Conservation (phyloP, 53 echinoderm and acorn worm species). For the Echinarachnius parma region DNA sequence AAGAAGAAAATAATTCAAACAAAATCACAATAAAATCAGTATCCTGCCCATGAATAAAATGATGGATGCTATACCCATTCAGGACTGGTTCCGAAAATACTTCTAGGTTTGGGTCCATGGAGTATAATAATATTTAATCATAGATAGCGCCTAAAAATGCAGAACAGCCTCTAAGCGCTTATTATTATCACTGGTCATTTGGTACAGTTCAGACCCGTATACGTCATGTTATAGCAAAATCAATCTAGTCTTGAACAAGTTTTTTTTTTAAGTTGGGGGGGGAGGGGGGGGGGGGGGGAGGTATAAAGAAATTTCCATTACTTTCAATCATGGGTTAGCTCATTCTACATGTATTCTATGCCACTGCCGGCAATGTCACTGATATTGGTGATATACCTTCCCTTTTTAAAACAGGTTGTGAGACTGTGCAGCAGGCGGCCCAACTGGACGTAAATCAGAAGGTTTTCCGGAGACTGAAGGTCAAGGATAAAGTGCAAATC, state of each 20-base stretch:
- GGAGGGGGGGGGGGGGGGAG: not conserved
- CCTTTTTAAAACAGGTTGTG: constrained; percentile 13
- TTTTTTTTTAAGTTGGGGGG: not conserved
- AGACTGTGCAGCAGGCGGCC: not conserved
- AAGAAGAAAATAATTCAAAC: too few species aligned
- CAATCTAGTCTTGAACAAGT: not conserved
- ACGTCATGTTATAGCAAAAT: not conserved
- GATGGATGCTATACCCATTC: too few species aligned
- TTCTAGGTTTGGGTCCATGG: too few species aligned
- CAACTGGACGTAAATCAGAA: constrained; percentile 28
- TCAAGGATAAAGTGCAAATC: not conserved
- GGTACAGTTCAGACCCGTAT: too few species aligned
- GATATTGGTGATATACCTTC: not conserved
- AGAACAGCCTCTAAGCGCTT: too few species aligned
- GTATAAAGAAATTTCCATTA: not conserved
- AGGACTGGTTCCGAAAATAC: too few species aligned
- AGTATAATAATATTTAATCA: too few species aligned
- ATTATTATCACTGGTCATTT: too few species aligned
- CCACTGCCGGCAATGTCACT: not conserved
- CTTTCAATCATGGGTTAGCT: not conserved
- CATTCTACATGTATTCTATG: too few species aligned
- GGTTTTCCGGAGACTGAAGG: constrained; percentile 18
- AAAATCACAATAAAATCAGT: too few species aligned
- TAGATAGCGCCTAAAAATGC: too few species aligned
- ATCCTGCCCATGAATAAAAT: too few species aligned